Base-by-base conservation (phyloP, 2,888 invertebrate genomes). In the Bugulina stolonifera region DNA sequence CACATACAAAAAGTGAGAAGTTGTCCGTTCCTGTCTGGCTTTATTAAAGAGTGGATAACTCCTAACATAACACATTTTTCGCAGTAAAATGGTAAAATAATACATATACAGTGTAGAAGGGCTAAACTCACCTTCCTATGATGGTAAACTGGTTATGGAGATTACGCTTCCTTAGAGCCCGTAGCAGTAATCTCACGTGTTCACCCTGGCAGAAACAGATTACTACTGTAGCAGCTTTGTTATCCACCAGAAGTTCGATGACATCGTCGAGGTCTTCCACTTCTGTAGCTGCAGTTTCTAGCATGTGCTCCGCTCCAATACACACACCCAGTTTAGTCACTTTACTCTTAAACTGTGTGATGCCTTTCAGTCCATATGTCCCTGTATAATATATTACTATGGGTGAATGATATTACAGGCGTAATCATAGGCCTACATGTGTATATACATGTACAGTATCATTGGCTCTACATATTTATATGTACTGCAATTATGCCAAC, bases 201-300 rank as follows among this genome's bases (percentile, higher is more conserved):
- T 88, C 85, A 0, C 91, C 91, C 82, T 91, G 91, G 84, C 91
- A 92, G 87, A 92, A 91, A 82, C 91, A 92, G 25, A 91, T 89
- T 72, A 90, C 89, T 10, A 90, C 90, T 54, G 77, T 86, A 81
- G 73, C 89, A 87, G 76, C 87, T 23, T 52, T 25, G 18, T 64
- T 18, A 22, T 73, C 73, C 1, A 73, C 18, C 1, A 54, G 52
- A n/a, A 73, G 32, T 10, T 34, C 69, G 25, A 74, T 43, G 18
- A 80, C 75, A 35, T 75, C 85, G 74, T 88, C 88, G 80, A 64
- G 88, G 43, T 43, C 89, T 55, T 85, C 86, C 73, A 86, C 85
- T 73, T 88, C 87, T 64, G 88, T 86, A 0, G 88, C 89, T 74
- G 87, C 87, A 77, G 88, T 88, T 34, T 88, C 82, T 34, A 90